Evolutionary conservation across 2,113 vertebrate genomes (phyloP).

Genomic region (Ammodramus savannarum): DNA sequence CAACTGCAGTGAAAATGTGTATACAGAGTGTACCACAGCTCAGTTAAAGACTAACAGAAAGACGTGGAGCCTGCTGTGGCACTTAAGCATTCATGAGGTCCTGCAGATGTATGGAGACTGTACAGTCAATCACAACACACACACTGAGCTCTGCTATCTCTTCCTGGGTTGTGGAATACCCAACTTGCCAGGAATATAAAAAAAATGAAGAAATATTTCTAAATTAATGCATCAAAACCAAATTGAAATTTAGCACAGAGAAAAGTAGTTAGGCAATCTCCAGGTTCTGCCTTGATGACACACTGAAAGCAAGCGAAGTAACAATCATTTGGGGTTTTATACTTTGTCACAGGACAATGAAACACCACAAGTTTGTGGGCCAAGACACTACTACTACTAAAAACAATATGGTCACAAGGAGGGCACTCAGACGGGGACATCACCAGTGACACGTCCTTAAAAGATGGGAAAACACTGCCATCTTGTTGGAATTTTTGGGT

Average conservation of each 20-base stretch:
- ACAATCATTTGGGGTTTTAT: neutral
- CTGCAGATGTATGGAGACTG: neutral
- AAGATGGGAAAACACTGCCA: neutral
- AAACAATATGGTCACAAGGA: neutral
- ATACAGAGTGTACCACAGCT: neutral
- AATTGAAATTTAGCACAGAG: neutral
- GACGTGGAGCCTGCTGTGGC: neutral
- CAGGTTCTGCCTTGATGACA: neutral
- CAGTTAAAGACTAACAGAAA: neutral
- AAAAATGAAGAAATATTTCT: neutral
- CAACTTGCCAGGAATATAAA: neutral
- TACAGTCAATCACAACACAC: neutral
- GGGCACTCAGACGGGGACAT: neutral
- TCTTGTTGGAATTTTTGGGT: neutral
- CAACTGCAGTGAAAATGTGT: neutral
- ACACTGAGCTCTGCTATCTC: neutral
- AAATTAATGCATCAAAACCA: neutral
- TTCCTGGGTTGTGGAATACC: neutral
- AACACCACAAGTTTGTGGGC: neutral
- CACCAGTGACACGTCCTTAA: neutral
- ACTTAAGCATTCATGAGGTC: neutral
- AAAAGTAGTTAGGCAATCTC: neutral
- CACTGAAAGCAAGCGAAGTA: neutral
- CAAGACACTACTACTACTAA: neutral
- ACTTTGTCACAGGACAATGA: neutral